phyloP scores from a whole-genome alignment of 2,113 vertebrate species.

The Nansenia antarctica region DNA sequence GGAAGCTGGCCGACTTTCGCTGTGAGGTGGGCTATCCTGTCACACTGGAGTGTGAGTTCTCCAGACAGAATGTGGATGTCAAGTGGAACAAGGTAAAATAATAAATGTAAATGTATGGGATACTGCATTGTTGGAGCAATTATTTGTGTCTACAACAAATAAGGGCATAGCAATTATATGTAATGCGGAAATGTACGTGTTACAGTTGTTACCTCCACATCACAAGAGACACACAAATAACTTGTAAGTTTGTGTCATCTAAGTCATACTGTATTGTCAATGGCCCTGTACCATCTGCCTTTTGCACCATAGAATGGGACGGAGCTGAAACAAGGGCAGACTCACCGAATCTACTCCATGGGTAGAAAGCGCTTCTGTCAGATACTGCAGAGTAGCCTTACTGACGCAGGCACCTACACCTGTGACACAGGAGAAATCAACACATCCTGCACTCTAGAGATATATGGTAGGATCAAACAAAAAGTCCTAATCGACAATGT shows the following conservation, averaged over 20 bases:
- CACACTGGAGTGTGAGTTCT: slow-evolving; percentile 89
- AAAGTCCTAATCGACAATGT: not conserved
- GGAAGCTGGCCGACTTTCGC: slow-evolving; percentile 73
- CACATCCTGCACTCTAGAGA: slow-evolving; percentile 73
- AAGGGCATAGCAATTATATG: no score
- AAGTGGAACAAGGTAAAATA: slow-evolving; percentile 88
- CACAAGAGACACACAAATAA: not conserved
- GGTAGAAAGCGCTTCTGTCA: slow-evolving; percentile 76
- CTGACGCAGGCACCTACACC: slow-evolving; percentile 71
- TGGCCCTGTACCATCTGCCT: not conserved
- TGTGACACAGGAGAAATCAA: slow-evolving; percentile 71
- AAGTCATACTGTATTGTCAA: not conserved
- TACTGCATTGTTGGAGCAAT: no score
- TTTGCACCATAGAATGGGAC: slow-evolving; percentile 65
- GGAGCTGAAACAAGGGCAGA: slow-evolving; percentile 74
- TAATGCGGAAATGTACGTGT: no score
- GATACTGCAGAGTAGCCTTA: slow-evolving; percentile 56
- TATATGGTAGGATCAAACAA: slow-evolving; percentile 81
- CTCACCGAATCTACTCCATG: slow-evolving; percentile 82
- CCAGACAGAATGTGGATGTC: slow-evolving; percentile 81
- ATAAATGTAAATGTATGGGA: not conserved
- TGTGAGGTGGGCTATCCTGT: slow-evolving; percentile 79
- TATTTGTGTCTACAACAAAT: no score
- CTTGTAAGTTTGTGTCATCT: not conserved
- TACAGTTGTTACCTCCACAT: not conserved